phyloP scores from a whole-genome alignment of 2,888 invertebrate genomes.

The Xylota sylvarum region DNA sequence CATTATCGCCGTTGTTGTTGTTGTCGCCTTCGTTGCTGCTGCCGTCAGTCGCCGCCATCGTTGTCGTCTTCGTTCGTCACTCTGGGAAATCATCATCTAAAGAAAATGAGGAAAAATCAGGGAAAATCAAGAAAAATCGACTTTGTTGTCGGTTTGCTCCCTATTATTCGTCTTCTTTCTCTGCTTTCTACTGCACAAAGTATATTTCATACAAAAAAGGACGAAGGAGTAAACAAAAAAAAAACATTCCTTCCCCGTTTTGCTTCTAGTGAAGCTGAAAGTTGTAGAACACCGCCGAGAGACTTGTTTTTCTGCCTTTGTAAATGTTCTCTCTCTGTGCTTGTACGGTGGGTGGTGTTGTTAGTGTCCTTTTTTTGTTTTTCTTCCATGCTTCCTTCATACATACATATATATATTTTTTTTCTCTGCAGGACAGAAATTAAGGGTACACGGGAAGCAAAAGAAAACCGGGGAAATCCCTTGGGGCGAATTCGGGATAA shows the following conservation, averaged over 20 bases:
- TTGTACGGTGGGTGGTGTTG: constrained; percentile 19
- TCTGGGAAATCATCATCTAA: constrained; percentile 66
- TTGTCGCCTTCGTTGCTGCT: constrained; percentile 5
- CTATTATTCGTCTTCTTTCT: constrained; percentile 61
- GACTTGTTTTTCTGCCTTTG: constrained; percentile 64
- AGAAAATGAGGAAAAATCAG: constrained; percentile 65
- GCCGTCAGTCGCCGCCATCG: not conserved
- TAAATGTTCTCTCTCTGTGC: constrained; percentile 29
- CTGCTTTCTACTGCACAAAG: constrained; percentile 36
- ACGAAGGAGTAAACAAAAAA: constrained; percentile 15
- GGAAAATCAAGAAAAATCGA: constrained; percentile 74
- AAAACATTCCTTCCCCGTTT: constrained; percentile 33
- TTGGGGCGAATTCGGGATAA: constrained; percentile 72
- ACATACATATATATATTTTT: not conserved
- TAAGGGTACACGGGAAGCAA: constrained; percentile 42
- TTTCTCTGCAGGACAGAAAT: constrained; percentile 29
- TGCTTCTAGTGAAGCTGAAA: constrained; percentile 69
- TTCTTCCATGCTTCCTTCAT: not conserved
- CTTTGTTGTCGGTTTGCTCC: constrained; percentile 62
- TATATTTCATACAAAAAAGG: constrained; percentile 48
- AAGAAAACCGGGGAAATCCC: constrained; percentile 59
- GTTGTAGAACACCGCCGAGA: constrained; percentile 72
- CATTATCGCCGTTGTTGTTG: constrained; percentile 59
- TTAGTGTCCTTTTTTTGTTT: constrained; percentile 54
- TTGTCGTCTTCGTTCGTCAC: constrained; percentile 54